Percentiles rank a stretch among this genome's conserved stretches.
These are phyloP conservation scores for Urocolius indicus DNA, from an alignment of 2,113 vertebrate species.

Conservation along the genomic window DNA sequence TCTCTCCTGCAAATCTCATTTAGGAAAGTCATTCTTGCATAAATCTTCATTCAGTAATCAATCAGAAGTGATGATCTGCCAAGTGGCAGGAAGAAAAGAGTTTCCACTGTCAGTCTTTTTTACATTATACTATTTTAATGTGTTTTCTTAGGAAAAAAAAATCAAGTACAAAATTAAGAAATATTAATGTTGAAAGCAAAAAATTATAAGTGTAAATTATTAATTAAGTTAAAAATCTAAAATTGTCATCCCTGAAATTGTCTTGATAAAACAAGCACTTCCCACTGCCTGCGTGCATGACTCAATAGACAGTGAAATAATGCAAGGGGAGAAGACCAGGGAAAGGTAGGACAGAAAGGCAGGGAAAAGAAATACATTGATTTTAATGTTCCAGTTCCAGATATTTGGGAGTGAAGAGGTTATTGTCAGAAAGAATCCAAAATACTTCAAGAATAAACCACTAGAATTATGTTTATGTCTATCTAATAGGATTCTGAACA, in stretches of 20 bases:
- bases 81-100: neutral
- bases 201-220: neutral
- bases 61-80: neutral
- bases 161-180: neutral
- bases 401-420: neutral
- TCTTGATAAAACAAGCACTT: neutral
- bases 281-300: neutral
- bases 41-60: neutral
- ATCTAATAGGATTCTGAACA: neutral
- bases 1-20: neutral
- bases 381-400: neutral
- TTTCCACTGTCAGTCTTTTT: neutral
- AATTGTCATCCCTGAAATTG: neutral
- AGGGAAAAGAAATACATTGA: neutral
- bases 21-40: neutral
- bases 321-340: neutral
- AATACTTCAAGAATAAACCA: neutral
- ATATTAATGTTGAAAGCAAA: neutral
- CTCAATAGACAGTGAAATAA: neutral
- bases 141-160: neutral
- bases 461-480: neutral
- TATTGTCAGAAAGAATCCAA: neutral
- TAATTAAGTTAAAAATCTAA: neutral
- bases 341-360: neutral
- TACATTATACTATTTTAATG: neutral